Evolutionary conservation across 2,888 invertebrate genomes (phyloP).

Genomic region (Lasioglossum marginatum): DNA sequence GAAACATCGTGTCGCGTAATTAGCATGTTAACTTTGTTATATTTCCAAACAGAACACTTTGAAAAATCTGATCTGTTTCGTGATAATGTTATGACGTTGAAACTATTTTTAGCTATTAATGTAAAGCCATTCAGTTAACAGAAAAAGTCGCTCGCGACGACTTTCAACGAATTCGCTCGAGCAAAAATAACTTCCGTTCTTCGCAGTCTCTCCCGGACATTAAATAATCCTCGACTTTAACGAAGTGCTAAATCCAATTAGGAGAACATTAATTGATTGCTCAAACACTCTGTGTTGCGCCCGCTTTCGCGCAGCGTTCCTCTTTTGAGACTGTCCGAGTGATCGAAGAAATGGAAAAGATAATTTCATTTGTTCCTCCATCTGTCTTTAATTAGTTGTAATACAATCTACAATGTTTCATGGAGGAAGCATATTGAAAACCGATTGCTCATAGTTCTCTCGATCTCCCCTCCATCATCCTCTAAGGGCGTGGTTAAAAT

Average conservation of each 20-base stretch:
- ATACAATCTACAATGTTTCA: neutral
- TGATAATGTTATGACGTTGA: too few species aligned
- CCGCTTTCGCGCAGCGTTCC: neutral
- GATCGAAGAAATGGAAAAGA: neutral
- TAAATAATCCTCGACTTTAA: neutral
- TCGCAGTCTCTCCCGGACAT: neutral
- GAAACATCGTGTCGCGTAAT: neutral
- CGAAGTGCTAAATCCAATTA: neutral
- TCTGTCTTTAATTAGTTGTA: neutral
- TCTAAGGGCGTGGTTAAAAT: neutral
- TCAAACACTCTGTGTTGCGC: neutral
- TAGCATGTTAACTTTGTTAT: too few species aligned
- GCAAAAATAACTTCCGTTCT: neutral
- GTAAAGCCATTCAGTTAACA: neutral
- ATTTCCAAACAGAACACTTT: too few species aligned
- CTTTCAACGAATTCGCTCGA: neutral
- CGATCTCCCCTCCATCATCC: neutral
- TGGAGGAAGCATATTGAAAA: neutral
- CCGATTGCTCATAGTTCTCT: neutral
- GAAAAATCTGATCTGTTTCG: too few species aligned
- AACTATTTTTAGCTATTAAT: neutral
- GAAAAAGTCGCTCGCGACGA: neutral
- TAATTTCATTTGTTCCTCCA: neutral
- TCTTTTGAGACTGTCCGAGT: neutral
- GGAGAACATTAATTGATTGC: neutral